These are phyloP conservation scores for Dugesia japonica DNA, from an alignment of 2,888 invertebrate species.

Conservation along the genomic window DNA sequence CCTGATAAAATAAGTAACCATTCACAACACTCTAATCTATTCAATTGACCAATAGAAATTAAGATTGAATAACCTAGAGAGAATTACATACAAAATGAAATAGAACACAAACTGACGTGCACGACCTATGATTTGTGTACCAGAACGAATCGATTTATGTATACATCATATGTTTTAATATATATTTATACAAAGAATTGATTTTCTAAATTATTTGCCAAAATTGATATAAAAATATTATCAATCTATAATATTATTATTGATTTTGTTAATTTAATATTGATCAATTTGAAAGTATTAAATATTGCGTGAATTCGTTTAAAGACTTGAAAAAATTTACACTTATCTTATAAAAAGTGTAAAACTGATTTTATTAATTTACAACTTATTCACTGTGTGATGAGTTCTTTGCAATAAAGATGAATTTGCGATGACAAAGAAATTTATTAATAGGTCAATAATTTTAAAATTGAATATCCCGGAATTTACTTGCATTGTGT, in stretches of 20 bases:
- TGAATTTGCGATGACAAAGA: no score
- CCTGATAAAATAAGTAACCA: conserved; percentile 10
- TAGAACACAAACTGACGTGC: neutral
- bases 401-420: no score
- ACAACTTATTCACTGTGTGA: no score
- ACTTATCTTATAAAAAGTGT: neutral
- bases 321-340: neutral
- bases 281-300: no score
- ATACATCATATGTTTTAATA: no score
- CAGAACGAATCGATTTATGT: conserved; percentile 1
- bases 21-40: neutral
- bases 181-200: no score
- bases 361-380: neutral
- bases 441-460: no score
- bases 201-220: no score
- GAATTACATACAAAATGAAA: conserved; percentile 16
- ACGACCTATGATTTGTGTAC: conserved; percentile 20
- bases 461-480: neutral
- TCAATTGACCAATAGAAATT: neutral
- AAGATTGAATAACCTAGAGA: conserved; percentile 15
- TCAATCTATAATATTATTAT: neutral
- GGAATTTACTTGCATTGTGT: neutral
- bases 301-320: no score
- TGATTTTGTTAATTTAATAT: neutral
- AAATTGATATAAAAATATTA: neutral